Base-by-base conservation (phyloP, 2,888 invertebrate species). In the Osmoderma eremita region DNA sequence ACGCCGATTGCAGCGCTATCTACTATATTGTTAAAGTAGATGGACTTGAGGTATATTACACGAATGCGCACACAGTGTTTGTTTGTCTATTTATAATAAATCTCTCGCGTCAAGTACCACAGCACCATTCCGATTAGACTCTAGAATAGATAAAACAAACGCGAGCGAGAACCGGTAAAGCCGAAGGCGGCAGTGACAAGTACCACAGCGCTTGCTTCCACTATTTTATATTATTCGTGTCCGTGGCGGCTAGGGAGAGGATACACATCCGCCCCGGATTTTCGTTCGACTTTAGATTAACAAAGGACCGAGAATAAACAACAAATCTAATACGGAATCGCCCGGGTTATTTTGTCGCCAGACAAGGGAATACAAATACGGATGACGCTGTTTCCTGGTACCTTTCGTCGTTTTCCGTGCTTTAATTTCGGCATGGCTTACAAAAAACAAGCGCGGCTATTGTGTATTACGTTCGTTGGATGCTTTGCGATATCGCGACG, bases 311-410 rank as follows among this genome's bases (percentile, higher is more conserved):
- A 53, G 45, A 30, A 45, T 61, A 61, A 61, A 61, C 58, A 61
- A 61, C 30, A 30, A 61, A 61, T 45, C 18, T 36, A 65, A 22
- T 49, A 58, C 30, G 6, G 65, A 58, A 65, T 65, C 15, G 65
- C 39, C 22, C 24, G 45, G 65, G 58, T 65, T 65, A 65, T 65
- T 65, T 65, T 56, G 50, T 65, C 49, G 49, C 6, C 30, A n/a
- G 65, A 54, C 65, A 41, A 54, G 45, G 54, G 36, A 53, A 39
- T 17, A 65, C 49, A 65, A 65, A 65, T 56, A 49, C 54, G 38
- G 56, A 39, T 30, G 58, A 58, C 56, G 48, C 39, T 49, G 38
- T 58, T 58, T 65, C 65, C 65, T 65, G 65, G 54, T 56, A 39
- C 65, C 56, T 49, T 61, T 61, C 45, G 45, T 15, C 36, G 30